These are phyloP conservation scores for Hydra vulgaris DNA, from an alignment of 30 jellyfish, hydroid and myxozoan genomes.

Conservation along the genomic window DNA sequence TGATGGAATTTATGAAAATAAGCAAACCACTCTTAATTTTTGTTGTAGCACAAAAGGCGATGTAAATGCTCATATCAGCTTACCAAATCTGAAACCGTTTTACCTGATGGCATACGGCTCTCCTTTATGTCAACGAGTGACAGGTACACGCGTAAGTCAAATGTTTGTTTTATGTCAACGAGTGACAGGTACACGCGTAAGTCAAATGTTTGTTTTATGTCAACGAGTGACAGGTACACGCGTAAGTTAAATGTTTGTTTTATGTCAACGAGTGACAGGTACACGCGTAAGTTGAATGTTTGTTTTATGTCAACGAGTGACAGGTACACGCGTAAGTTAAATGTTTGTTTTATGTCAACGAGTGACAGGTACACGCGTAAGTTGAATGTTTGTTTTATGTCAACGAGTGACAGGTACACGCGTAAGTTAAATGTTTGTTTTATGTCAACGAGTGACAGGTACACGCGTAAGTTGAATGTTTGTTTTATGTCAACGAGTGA, in stretches of 20 bases:
- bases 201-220: conserved; percentile 50
- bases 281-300: conserved; percentile 55
- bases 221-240: conserved; percentile 93
- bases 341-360: conserved; percentile 78
- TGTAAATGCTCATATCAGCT: conserved; percentile 57
- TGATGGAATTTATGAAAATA: conserved; percentile 65
- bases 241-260: conserved; percentile 54
- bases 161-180: conserved; percentile 74
- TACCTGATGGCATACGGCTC: conserved; percentile 77
- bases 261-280: conserved; percentile 93
- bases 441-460: conserved; percentile 91
- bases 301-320: conserved; percentile 82
- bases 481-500: conserved; percentile 82
- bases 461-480: conserved; percentile 58
- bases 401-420: conserved; percentile 91
- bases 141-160: conserved; percentile 75
- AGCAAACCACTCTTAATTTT: conserved; percentile 50
- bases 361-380: conserved; percentile 90
- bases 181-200: conserved; percentile 92
- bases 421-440: conserved; percentile 57
- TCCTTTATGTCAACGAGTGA: conserved; percentile 87
- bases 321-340: conserved; percentile 73
- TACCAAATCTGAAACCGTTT: conserved; percentile 84
- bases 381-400: conserved; percentile 53
- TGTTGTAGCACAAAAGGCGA: conserved; percentile 87